Conservation (phyloP, 2,113 vertebrate genomes). For the Sinocyclocheilus grahami region DNA sequence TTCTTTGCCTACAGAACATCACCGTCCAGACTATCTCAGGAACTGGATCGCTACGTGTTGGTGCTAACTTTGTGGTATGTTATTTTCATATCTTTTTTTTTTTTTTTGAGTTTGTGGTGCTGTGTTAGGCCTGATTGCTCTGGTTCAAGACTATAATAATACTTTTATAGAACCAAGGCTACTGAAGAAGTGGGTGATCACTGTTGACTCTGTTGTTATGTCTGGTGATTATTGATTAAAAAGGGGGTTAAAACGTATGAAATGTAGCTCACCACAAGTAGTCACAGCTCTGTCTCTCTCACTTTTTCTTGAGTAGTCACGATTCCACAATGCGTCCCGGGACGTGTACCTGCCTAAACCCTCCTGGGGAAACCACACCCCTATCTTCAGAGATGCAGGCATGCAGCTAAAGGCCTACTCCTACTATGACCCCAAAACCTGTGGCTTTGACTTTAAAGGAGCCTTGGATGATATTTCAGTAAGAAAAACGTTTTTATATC, state of each 20-base stretch:
- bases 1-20: constrained; percentile 77
- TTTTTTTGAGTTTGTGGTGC: background rate
- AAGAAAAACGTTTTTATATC: constrained; percentile 64
- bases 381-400: constrained; percentile 95
- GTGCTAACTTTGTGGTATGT: constrained; percentile 92
- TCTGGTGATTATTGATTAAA: background rate
- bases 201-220: background rate
- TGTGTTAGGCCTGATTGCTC: background rate
- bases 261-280: background rate
- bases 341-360: constrained; percentile 95
- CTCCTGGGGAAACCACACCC: constrained; percentile 96
- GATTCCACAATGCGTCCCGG: constrained; percentile 85
- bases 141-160: background rate
- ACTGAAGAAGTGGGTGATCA: background rate
- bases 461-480: constrained; percentile 95
- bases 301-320: constrained; percentile 74
- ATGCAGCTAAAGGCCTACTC: constrained; percentile 91
- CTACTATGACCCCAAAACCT: constrained; percentile 93
- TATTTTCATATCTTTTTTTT: background rate
- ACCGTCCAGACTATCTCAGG: constrained; percentile 97
- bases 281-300: too few species aligned
- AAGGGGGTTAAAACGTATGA: background rate
- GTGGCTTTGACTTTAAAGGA: constrained; percentile 92
- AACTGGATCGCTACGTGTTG: constrained; percentile 90
- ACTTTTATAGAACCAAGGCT: background rate